These are phyloP conservation scores for Conus betulinus DNA, from an alignment of 1,140 invertebrate species.

Conservation along the genomic window DNA sequence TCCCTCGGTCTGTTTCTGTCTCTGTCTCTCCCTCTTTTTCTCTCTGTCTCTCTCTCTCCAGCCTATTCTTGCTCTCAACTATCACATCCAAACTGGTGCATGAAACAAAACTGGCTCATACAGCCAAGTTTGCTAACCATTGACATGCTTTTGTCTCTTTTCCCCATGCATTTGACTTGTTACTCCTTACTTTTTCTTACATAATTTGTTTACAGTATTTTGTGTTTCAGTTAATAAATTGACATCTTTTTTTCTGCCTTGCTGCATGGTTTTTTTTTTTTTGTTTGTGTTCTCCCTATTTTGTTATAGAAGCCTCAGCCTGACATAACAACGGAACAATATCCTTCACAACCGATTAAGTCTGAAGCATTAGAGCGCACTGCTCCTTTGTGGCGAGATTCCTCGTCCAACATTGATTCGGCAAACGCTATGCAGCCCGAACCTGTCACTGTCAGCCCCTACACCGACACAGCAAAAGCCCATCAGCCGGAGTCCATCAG, in stretches of 20 bases:
- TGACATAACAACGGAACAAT: constrained; percentile 15
- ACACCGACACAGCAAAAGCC: constrained; percentile 4
- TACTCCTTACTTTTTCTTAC: background rate
- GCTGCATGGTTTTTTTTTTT: constrained; percentile 19
- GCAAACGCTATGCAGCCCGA: background rate
- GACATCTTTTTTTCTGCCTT: background rate
- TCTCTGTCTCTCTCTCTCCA: no score
- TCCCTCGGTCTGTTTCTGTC: background rate
- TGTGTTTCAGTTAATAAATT: background rate
- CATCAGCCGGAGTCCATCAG: background rate
- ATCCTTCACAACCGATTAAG: background rate
- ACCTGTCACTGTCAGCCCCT: background rate
- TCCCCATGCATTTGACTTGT: background rate
- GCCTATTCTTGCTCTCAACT: background rate
- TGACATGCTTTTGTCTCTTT: background rate
- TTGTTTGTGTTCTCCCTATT: constrained; percentile 33
- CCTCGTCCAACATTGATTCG: background rate
- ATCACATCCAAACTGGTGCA: background rate
- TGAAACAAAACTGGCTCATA: background rate
- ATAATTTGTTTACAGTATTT: background rate
- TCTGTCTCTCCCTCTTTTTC: background rate
- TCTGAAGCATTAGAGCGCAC: background rate
- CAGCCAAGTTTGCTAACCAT: background rate
- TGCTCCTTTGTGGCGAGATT: constrained; percentile 30
- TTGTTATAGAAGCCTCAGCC: constrained; percentile 27